Evolutionary conservation across 2,888 invertebrate genomes (phyloP).

Genomic region (Drosophila parthenogenetica): DNA sequence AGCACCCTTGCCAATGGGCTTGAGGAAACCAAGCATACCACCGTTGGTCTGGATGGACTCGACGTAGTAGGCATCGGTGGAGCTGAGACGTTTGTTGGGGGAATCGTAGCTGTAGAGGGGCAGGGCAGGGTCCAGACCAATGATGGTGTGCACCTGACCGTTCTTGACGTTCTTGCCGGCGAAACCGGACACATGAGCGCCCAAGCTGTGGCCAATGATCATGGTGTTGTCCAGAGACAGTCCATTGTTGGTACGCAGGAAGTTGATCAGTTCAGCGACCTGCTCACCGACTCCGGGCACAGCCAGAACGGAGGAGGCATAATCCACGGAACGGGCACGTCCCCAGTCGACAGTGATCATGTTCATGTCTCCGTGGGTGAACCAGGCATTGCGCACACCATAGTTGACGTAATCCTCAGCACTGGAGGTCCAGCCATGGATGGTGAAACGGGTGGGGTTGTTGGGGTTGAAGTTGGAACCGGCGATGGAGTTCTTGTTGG

Average conservation of each 20-base stretch:
- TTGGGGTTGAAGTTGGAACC: constrained; percentile 64
- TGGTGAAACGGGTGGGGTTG: constrained; percentile 72
- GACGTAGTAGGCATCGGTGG: constrained; percentile 81
- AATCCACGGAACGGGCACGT: constrained; percentile 86
- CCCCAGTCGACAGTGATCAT: constrained; percentile 88
- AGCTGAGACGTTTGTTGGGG: constrained; percentile 67
- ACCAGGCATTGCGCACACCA: constrained; percentile 85
- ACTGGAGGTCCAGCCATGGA: constrained; percentile 87
- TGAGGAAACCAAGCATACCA: constrained; percentile 76
- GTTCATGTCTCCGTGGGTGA: constrained; percentile 87
- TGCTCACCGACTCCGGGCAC: constrained; percentile 75
- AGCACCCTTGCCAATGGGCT: constrained; percentile 85
- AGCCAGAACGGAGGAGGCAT: constrained; percentile 86
- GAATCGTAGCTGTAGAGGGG: constrained; percentile 74
- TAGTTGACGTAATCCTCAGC: constrained; percentile 66
- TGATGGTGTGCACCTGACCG: constrained; percentile 87
- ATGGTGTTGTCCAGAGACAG: constrained; percentile 85
- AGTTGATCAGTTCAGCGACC: constrained; percentile 78
- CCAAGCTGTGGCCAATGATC: constrained; percentile 87
- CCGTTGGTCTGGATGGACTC: constrained; percentile 83
- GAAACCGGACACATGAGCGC: constrained; percentile 88
- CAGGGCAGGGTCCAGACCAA: constrained; percentile 85
- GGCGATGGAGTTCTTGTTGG: constrained; percentile 47
- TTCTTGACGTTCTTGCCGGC: constrained; percentile 87
- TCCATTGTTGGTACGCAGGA: constrained; percentile 85